A percentile compares a stretch with the other conserved stretches of the same genome.
phyloP scores from a whole-genome alignment of 2,888 invertebrate genomes.

The Tetramorium bicarinatum region DNA sequence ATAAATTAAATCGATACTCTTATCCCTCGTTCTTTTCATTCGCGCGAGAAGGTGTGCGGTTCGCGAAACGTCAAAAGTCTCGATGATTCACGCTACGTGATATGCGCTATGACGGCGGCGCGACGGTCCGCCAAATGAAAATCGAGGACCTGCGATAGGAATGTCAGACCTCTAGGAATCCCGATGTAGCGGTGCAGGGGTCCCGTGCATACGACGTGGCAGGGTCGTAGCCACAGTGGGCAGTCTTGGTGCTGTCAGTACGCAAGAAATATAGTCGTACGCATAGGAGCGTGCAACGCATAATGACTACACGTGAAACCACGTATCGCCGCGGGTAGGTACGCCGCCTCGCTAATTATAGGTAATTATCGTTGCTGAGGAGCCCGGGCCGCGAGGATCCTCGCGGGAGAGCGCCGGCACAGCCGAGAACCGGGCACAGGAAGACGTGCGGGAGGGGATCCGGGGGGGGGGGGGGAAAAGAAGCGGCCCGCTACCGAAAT shows the following conservation, averaged over 20 bases:
- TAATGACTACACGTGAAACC: slow-evolving; percentile 72
- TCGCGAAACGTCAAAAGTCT: slow-evolving; percentile 7
- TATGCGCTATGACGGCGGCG: slow-evolving; percentile 9
- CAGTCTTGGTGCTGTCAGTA: slow-evolving; percentile 76
- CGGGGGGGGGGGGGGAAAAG: not conserved
- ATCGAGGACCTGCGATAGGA: slow-evolving; percentile 33
- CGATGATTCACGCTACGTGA: not conserved
- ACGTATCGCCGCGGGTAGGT: slow-evolving; percentile 72
- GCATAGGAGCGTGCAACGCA: slow-evolving; percentile 75
- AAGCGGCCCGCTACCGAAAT: slow-evolving; percentile 65
- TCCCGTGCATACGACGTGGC: slow-evolving; percentile 44
- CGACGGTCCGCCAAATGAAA: slow-evolving; percentile 24
- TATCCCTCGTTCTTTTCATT: not conserved
- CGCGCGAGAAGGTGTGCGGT: not conserved
- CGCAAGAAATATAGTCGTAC: slow-evolving; percentile 79
- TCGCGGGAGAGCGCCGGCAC: slow-evolving; percentile 34
- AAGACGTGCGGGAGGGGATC: not conserved
- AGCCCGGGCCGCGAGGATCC: slow-evolving; percentile 27
- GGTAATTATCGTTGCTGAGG: slow-evolving; percentile 74
- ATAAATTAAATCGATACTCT: not conserved
- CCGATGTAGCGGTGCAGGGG: slow-evolving; percentile 38
- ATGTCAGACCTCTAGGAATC: slow-evolving; percentile 56
- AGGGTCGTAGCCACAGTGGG: slow-evolving; percentile 72
- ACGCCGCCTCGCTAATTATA: slow-evolving; percentile 71
- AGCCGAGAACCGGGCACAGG: not conserved